Conservation (phyloP, 2,888 invertebrate genomes). For the Dinocampus coccinellae region DNA sequence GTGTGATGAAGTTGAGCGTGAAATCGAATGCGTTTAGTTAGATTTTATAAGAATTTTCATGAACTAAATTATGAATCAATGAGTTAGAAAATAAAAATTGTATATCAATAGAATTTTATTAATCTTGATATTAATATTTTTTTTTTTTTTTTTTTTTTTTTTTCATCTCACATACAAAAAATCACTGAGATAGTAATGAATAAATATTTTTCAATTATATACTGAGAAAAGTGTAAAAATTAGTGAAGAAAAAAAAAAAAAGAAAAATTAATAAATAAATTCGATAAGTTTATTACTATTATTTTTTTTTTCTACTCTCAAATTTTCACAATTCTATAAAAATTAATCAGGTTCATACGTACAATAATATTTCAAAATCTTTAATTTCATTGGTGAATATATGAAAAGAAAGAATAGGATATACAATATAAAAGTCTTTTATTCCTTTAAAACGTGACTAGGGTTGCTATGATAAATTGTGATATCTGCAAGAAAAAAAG, state of each 20-base stretch:
- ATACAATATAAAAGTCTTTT: not conserved
- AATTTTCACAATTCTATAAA: not conserved
- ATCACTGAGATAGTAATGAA: too few relatives aligned
- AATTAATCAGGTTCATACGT: not conserved
- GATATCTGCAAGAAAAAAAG: not conserved
- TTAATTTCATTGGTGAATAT: not conserved
- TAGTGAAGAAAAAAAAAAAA: too few relatives aligned
- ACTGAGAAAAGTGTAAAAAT: too few relatives aligned
- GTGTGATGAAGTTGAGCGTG: not conserved
- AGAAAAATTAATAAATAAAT: too few relatives aligned
- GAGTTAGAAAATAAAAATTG: not conserved
- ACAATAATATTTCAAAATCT: not conserved
- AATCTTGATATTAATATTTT: too few relatives aligned
- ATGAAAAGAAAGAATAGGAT: not conserved
- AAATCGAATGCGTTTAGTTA: not conserved
- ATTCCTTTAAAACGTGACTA: not conserved
- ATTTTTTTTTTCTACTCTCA: too few relatives aligned
- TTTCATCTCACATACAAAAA: too few relatives aligned
- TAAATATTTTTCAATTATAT: too few relatives aligned
- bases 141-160: too few relatives aligned
- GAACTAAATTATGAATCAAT: not conserved
- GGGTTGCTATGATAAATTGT: constrained; percentile 3
- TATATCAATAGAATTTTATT: too few relatives aligned
- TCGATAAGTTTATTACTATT: too few relatives aligned
- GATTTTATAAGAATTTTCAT: not conserved